These are phyloP conservation scores for Hybognathus amarus DNA, from an alignment of 2,797 vertebrate species.

Conservation along the genomic window DNA sequence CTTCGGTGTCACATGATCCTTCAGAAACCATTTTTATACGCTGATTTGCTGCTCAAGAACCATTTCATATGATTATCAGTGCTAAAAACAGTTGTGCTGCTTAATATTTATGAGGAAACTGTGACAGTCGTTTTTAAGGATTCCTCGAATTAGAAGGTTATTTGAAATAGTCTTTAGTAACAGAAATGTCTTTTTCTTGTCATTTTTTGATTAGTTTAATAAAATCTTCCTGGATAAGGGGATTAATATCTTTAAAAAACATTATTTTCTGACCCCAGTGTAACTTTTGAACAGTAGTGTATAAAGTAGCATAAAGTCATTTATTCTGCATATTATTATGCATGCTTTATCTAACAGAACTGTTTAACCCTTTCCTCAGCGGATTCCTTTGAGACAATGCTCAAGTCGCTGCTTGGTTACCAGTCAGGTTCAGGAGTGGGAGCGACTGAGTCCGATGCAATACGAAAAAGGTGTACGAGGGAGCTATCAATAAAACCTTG, in stretches of 20 bases:
- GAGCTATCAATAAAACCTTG: constrained; percentile 81
- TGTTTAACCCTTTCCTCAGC: constrained; percentile 70
- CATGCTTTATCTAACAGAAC: not conserved
- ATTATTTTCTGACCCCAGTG: not conserved
- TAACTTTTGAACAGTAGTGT: not conserved
- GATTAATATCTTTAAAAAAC: not conserved
- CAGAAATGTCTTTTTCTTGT: not conserved
- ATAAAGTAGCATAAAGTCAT: not conserved
- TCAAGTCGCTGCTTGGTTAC: constrained; percentile 94
- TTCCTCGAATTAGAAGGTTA: not conserved
- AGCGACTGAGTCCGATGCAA: constrained; percentile 75
- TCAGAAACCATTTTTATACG: not conserved
- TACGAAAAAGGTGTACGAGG: constrained; percentile 90
- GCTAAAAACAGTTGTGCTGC: not conserved
- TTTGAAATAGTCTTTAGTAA: not conserved
- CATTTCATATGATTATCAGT: not conserved
- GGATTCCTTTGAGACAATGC: constrained; percentile 96
- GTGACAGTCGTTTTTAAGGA: not conserved
- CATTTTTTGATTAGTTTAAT: not conserved
- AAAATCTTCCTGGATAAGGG: not conserved
- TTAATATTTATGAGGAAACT: not conserved
- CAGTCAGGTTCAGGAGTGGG: constrained; percentile 80
- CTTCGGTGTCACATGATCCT: not conserved
- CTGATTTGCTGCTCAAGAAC: not conserved
- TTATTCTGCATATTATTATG: not conserved